phyloP scores from a whole-genome alignment of 1,140 invertebrate species.

The Halesus radiatus region DNA sequence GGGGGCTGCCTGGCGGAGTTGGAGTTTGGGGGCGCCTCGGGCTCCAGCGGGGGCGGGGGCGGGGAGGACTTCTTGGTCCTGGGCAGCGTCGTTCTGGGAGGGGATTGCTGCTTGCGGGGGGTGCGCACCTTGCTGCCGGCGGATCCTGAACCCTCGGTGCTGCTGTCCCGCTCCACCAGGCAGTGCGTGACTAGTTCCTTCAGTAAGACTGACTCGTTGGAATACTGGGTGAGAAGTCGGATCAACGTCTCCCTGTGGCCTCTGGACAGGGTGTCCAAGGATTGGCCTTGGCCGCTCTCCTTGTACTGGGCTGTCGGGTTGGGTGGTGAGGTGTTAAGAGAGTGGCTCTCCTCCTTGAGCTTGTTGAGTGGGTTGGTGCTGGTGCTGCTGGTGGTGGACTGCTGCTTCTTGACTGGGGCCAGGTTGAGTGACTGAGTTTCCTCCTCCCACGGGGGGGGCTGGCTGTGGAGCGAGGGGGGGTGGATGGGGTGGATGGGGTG shows the following conservation, averaged over 20 bases:
- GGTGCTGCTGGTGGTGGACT: neutral
- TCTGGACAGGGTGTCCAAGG: constrained; percentile 50
- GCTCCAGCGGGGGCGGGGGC: constrained; percentile 32
- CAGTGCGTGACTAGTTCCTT: constrained; percentile 55
- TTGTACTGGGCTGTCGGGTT: constrained; percentile 37
- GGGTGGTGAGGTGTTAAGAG: constrained; percentile 42
- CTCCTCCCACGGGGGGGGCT: constrained; percentile 12
- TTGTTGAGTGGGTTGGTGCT: neutral
- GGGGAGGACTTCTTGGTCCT: constrained; percentile 44
- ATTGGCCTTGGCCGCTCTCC: constrained; percentile 39
- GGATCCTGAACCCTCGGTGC: neutral
- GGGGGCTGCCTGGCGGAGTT: constrained; percentile 46
- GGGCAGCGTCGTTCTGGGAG: constrained; percentile 50
- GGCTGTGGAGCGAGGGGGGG: constrained; percentile 7
- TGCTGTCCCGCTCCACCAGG: constrained; percentile 46
- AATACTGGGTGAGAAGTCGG: constrained; percentile 53
- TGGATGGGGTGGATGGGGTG: constrained; percentile 36
- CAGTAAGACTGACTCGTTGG: constrained; percentile 54
- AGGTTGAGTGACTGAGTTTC: constrained; percentile 39
- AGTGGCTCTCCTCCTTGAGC: constrained; percentile 46
- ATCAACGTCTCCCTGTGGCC: constrained; percentile 52
- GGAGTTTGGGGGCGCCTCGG: neutral
- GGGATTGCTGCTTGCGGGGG: constrained; percentile 39
- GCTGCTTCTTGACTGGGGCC: constrained; percentile 34
- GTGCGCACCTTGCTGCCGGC: constrained; percentile 13